These are phyloP conservation scores for Melanaphis sacchari DNA, from an alignment of 1,140 invertebrate species.

Conservation along the genomic window DNA sequence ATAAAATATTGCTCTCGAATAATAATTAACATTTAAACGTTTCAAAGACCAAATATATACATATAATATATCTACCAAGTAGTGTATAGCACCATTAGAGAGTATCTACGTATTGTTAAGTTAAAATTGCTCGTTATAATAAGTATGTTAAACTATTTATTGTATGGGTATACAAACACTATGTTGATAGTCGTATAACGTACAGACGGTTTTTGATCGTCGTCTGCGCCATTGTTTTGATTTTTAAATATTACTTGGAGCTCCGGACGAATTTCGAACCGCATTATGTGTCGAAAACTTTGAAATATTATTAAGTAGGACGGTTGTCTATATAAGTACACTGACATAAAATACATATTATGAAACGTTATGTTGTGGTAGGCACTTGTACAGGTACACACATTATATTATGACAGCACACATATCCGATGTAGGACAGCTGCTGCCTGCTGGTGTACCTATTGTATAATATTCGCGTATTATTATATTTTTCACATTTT, in stretches of 20 bases:
- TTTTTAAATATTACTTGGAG: neutral
- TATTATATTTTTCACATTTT: neutral
- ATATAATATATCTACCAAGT: too few relatives aligned
- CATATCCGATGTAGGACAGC: neutral
- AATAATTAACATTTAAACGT: conserved; percentile 2
- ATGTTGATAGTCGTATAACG: too few relatives aligned
- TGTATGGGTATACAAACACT: too few relatives aligned
- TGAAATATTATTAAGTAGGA: neutral
- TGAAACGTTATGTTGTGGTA: conserved; percentile 7
- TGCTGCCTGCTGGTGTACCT: neutral
- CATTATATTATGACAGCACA: neutral
- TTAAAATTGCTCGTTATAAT: too few relatives aligned
- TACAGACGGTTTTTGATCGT: too few relatives aligned
- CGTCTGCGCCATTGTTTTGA: neutral
- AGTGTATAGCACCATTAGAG: too few relatives aligned
- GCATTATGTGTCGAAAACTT: neutral
- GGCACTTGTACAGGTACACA: neutral
- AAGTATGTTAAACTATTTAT: too few relatives aligned
- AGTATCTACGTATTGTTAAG: too few relatives aligned
- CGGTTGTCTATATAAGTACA: neutral
- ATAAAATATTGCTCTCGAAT: neutral
- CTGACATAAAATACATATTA: neutral
- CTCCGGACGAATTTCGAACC: neutral
- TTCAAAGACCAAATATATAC: neutral
- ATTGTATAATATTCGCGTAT: neutral